Conservation (phyloP, 2,113 vertebrate species). For the Capreolus pygargus region DNA sequence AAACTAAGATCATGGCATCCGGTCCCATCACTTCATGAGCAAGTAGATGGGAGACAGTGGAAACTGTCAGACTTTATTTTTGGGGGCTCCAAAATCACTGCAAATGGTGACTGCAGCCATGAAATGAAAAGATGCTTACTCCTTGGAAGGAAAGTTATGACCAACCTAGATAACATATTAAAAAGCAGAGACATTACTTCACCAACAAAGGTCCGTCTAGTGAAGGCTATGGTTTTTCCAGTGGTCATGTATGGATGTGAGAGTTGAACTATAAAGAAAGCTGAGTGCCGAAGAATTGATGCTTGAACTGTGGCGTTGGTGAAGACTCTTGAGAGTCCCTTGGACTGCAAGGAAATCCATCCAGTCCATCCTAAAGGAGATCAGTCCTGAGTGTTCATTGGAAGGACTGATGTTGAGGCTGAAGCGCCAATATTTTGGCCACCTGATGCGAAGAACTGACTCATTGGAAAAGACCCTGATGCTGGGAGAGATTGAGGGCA, state of each 20-base stretch:
- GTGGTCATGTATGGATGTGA: background rate
- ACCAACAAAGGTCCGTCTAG: background rate
- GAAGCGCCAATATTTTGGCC: background rate
- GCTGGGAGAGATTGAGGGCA: background rate
- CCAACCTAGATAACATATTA: background rate
- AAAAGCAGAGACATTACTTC: background rate
- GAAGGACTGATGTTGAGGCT: background rate
- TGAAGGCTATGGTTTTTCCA: background rate
- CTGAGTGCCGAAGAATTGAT: background rate
- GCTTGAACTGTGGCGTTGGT: background rate
- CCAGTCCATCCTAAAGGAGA: background rate
- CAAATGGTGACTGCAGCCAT: background rate
- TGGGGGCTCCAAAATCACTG: background rate
- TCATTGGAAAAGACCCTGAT: background rate
- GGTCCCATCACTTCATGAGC: background rate
- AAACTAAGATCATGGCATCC: background rate
- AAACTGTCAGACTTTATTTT: background rate
- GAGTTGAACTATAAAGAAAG: background rate
- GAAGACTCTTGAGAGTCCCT: background rate
- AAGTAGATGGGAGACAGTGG: background rate
- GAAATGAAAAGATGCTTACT: background rate
- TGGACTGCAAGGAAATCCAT: background rate
- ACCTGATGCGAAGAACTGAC: background rate
- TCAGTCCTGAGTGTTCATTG: background rate
- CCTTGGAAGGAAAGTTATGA: background rate